These are phyloP conservation scores for Triops longicaudatus DNA, from an alignment of 1,140 invertebrate genomes.

Conservation along the genomic window DNA sequence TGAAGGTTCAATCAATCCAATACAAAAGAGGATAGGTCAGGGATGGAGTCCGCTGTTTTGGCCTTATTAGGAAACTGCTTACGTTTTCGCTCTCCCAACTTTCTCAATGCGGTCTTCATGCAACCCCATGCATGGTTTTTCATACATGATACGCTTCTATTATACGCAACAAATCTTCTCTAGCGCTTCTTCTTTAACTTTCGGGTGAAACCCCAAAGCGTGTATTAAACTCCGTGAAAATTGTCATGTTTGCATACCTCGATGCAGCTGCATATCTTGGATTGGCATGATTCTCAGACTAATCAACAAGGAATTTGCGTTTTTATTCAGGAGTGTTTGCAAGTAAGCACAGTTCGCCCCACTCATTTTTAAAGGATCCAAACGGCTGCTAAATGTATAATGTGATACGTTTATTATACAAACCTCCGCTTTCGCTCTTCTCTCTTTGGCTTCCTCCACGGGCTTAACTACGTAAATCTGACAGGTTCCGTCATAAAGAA, in stretches of 20 bases:
- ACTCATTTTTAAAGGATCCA: background rate
- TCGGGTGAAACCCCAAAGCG: too few relatives aligned
- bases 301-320: too few relatives aligned
- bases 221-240: too few relatives aligned
- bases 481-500: background rate
- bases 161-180: too few relatives aligned
- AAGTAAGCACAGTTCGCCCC: background rate
- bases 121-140: background rate
- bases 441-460: background rate
- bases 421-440: background rate
- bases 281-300: too few relatives aligned
- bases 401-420: constrained; percentile 2
- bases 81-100: background rate
- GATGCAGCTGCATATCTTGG: too few relatives aligned
- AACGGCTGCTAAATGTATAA: background rate
- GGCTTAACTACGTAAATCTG: background rate
- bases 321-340: background rate
- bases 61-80: constrained; percentile 11
- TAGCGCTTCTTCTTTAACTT: too few relatives aligned
- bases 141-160: background rate
- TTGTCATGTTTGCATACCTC: too few relatives aligned
- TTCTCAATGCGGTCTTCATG: background rate
- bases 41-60: constrained; percentile 1
- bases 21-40: constrained; percentile 1
- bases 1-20: constrained; percentile 1